Evolutionary conservation across 2,797 vertebrate species (phyloP).

Genomic region (Argyrosomus regius): DNA sequence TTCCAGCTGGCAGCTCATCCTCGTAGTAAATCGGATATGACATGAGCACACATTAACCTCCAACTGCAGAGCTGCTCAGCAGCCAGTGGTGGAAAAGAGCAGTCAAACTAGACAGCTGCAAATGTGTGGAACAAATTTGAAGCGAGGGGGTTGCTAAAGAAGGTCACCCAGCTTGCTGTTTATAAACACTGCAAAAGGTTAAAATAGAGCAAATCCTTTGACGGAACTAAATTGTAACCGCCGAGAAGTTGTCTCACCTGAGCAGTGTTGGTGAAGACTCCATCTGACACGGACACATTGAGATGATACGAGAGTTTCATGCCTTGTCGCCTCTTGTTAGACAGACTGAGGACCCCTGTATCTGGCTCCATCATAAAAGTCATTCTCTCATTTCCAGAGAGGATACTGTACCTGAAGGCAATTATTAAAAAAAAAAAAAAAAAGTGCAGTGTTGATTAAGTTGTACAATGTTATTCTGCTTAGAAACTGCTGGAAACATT

Average conservation of each 20-base stretch:
- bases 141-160: conserved; percentile 24
- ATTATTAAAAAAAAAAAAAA: not conserved
- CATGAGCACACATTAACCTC: conserved; percentile 66
- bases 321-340: conserved; percentile 88
- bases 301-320: conserved; percentile 89
- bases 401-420: conserved; percentile 89
- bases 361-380: conserved; percentile 91
- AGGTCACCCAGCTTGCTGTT: conserved; percentile 15
- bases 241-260: conserved; percentile 75
- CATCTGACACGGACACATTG: conserved; percentile 96
- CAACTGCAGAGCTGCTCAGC: conserved; percentile 36
- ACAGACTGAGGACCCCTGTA: conserved; percentile 92
- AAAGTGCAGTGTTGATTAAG: conserved; percentile 8
- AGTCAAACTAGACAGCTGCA: conserved; percentile 39
- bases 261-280: conserved; percentile 95
- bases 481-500: conserved; percentile 17
- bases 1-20: conserved; percentile 60
- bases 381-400: conserved; percentile 95
- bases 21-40: conserved; percentile 63
- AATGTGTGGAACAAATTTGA: conserved; percentile 55
- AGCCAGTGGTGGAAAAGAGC: conserved; percentile 29
- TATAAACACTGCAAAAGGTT: conserved; percentile 28
- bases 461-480: not conserved
- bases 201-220: conserved; percentile 51
- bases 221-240: conserved; percentile 41